Evolutionary conservation across 2,797 vertebrate genomes (phyloP), one percentile per base, ranked within the genome.

Genomic region (Danio tinwini): DNA sequence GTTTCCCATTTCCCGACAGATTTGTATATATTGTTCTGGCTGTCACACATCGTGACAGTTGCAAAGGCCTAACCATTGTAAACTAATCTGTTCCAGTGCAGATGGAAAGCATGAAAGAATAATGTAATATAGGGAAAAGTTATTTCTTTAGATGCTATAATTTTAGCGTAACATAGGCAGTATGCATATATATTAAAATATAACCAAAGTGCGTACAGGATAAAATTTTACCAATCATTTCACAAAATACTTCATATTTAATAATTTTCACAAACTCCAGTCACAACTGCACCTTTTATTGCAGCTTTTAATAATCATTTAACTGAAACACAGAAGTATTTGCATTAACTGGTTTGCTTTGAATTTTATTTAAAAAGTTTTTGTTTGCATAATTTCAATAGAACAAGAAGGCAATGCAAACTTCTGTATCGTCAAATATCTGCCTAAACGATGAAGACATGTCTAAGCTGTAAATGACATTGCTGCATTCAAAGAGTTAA

Each of bases 1-100:
- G 86, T 86, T 85, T 81, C 84, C 89, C 89, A 81, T 29, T 29
- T 29, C 29, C 29, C 29, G 3, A 81, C 89, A 85, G 88, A 89
- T 88, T 89, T 90, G 90, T 81, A 85, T 81, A 83, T 90, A 29
- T 29, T 88, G 88, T 91, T 92, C 71, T 89, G 88, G 89, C 59
- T 19, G 88, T 85, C 84, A 86, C 85, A 82, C 86, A 85, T 87
- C 88, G 87, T 37, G 53, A 84, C 86, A 86, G 86, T 87, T 85
- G 82, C 81, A 63, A n/a, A 53, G 62, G 37, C 56, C 49, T 61
- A 68, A 76, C 68, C 62, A 59, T 44, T 39, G 40, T 71, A 77
- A 59, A 63, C 39, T 45, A 67, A 67, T 14, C 61, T 44, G 7
- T 21, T 55, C 45, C 65, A 71, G 53, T 44, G 29, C 67, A n/a